Evolutionary conservation across 2,888 invertebrate genomes (phyloP).

Genomic region (Drosophila mimetica): DNA sequence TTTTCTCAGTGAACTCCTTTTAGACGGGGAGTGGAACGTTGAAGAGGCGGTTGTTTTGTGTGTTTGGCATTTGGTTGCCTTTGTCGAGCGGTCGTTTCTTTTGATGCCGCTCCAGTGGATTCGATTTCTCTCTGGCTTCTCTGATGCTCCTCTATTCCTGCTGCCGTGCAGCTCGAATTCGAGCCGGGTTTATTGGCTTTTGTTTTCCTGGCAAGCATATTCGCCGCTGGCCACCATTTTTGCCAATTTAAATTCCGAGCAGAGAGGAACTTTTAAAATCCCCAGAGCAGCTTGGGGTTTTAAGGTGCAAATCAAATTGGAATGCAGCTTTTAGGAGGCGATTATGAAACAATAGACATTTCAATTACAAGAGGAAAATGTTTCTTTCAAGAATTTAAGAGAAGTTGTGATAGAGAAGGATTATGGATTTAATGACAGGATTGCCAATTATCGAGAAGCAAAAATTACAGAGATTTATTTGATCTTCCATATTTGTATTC

Average conservation of each 20-base stretch:
- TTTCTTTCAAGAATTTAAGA: background rate
- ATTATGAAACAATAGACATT: background rate
- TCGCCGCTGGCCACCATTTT: slow-evolving; percentile 25
- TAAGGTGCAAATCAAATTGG: slow-evolving; percentile 15
- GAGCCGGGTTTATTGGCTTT: slow-evolving; percentile 61
- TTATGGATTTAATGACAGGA: too few species aligned
- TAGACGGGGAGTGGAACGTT: background rate
- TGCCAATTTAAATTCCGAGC: slow-evolving; percentile 22
- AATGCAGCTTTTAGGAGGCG: background rate
- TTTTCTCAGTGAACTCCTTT: slow-evolving; percentile 17
- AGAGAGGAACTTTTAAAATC: background rate
- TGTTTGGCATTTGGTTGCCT: slow-evolving; percentile 59
- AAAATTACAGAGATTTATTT: too few species aligned
- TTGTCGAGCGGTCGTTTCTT: slow-evolving; percentile 45
- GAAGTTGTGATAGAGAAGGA: background rate
- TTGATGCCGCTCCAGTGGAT: slow-evolving; percentile 60
- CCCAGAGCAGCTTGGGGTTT: background rate
- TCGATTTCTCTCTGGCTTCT: slow-evolving; percentile 50
- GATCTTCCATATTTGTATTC: too few species aligned
- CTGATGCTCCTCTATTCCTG: slow-evolving; percentile 12
- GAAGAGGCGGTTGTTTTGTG: slow-evolving; percentile 32
- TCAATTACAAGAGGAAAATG: background rate
- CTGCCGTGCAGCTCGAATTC: slow-evolving; percentile 36
- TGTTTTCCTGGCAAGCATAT: slow-evolving; percentile 50
- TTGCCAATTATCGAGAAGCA: too few species aligned